Evolutionary conservation across 2,888 invertebrate species (phyloP), one percentile per base, ranked within the genome.

Genomic region (Cryptus armator): DNA sequence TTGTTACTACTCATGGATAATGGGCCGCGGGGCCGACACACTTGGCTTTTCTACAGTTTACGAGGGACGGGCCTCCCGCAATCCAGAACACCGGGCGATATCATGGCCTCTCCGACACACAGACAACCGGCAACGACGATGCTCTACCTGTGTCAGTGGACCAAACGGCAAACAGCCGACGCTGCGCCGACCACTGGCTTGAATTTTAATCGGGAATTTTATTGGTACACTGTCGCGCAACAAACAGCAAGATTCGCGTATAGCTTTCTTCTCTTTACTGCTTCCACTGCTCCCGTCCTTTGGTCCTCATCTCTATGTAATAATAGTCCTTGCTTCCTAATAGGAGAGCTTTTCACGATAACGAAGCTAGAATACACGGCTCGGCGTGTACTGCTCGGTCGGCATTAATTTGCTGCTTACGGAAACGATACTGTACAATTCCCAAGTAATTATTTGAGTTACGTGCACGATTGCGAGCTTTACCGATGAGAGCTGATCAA

Each of bases 161-260:
- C n/a, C 62, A 48, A 46, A 51, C 24, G 16, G 32, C 10, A 37
- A n/a, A 46, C 14, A 29, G 74, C 29, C 70, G 78, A 24, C 19
- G 56, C 4, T 24, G 24, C 3, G 56, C 37, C 78, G 86, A 83
- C 83, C 72, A 80, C 83, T 76, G 83, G 86, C 86, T 86, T 88
- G 88, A 89, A 90, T 91, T 91, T 91, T 91, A 91, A 91, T 91
- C 88, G 89, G 74, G 84, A 89, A 87, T 89, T 91, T 87, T 86
- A 87, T 85, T 79, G 79, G 78, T 19, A 70, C 72, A 59, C 37
- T 37, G 62, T 32, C 43, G 4, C 32, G 29, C 29, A 5, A 14
- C 62, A n/a, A 48, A 62, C 29, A 24, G 6, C 62, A 29, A n/a
- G 29, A n/a, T 6, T 32, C 16, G 29, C 2, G 9, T 48, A 48